Percentiles rank a stretch among this genome's conserved stretches.
Evolutionary conservation across 2,888 invertebrate genomes (phyloP).

Genomic region (Caenorhabditis angaria): DNA sequence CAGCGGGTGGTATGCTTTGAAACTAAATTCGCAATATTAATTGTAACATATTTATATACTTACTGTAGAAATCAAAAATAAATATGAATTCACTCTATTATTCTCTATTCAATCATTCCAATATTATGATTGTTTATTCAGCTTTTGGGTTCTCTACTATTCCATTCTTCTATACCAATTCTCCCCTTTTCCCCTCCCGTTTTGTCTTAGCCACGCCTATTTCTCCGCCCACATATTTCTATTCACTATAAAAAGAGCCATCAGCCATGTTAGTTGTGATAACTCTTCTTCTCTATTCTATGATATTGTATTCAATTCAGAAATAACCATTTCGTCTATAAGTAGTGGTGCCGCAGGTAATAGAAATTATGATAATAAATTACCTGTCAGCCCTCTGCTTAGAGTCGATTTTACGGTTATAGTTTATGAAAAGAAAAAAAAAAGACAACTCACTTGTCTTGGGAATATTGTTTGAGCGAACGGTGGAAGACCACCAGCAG

Average conservation of each 20-base stretch:
- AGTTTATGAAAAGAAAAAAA: too few relatives aligned
- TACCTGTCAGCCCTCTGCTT: conserved; percentile 50
- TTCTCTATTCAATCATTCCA: not conserved
- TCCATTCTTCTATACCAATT: conserved; percentile 3
- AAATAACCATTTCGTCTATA: conserved; percentile 28
- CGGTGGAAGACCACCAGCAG: conserved; percentile 56
- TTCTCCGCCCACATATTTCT: not conserved
- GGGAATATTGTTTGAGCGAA: conserved; percentile 51
- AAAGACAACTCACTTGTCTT: conserved; percentile 47
- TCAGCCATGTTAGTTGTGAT: not conserved
- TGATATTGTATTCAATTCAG: not conserved
- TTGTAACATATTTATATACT: not conserved
- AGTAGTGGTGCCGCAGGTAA: conserved; percentile 57
- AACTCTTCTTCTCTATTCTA: not conserved
- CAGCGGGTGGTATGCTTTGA: conserved; percentile 14
- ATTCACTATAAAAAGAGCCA: conserved; percentile 20
- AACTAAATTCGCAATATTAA: conserved; percentile 28
- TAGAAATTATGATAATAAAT: conserved; percentile 11
- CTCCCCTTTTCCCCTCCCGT: too few relatives aligned
- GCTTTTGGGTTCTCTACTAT: conserved; percentile 26
- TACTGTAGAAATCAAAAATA: not conserved
- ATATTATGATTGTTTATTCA: conserved; percentile 24
- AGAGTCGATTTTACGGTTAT: conserved; percentile 15
- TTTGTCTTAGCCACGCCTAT: conserved; percentile 13
- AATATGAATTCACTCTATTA: conserved; percentile 9